Evolutionary conservation across 2,888 invertebrate species (phyloP).

Genomic region (Stenodera caucasica): DNA sequence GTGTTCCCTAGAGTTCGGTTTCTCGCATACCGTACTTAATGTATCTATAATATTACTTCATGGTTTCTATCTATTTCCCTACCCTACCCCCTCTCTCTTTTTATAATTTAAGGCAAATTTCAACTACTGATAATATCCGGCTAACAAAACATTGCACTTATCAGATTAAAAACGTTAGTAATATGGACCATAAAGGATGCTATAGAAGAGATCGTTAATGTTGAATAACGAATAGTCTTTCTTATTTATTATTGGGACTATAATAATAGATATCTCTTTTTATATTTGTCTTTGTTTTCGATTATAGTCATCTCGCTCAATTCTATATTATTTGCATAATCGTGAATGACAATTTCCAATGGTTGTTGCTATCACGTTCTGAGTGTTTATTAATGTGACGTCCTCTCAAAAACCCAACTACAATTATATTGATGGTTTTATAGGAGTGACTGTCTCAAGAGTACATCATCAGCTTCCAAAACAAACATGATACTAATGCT

Average conservation of each 20-base stretch:
- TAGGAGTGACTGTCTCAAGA: constrained; percentile 36
- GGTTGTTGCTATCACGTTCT: constrained; percentile 40
- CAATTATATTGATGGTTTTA: constrained; percentile 31
- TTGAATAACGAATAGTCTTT: constrained; percentile 31
- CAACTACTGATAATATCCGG: constrained; percentile 37
- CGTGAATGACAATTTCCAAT: constrained; percentile 46
- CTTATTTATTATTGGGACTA: constrained; percentile 31
- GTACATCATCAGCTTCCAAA: constrained; percentile 33
- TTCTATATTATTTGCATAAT: constrained; percentile 44
- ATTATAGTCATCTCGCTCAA: constrained; percentile 31
- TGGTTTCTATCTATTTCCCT: constrained; percentile 32
- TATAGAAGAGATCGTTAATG: constrained; percentile 22
- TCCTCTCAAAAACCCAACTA: constrained; percentile 32
- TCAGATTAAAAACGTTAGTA: constrained; percentile 43
- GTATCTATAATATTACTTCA: constrained; percentile 42
- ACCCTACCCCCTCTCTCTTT: constrained; percentile 13
- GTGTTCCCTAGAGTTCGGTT: constrained; percentile 42
- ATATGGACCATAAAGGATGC: constrained; percentile 27
- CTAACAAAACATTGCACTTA: constrained; percentile 45
- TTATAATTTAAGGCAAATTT: constrained; percentile 31
- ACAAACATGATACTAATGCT: constrained; percentile 31
- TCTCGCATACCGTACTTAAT: constrained; percentile 38
- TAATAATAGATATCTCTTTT: background rate
- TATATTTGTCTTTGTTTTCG: constrained; percentile 21
- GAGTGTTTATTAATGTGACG: constrained; percentile 44